phyloP scores from a whole-genome alignment of 2,113 vertebrate genomes.

The Nymphicus hollandicus region DNA sequence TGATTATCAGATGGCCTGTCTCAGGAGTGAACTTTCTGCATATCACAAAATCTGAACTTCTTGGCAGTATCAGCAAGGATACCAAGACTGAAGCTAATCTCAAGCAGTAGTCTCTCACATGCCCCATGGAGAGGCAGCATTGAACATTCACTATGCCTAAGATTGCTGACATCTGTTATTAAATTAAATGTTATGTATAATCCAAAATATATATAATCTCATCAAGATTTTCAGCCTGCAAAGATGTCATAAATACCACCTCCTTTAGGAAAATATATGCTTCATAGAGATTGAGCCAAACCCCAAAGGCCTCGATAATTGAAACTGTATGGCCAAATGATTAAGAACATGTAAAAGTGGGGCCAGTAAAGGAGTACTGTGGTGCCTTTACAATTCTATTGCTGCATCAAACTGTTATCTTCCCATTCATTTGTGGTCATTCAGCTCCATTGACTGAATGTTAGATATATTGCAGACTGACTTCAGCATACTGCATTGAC shows the following conservation, averaged over 20 bases:
- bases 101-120: background rate
- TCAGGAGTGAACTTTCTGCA: background rate
- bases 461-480: background rate
- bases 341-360: background rate
- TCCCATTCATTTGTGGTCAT: background rate
- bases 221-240: conserved; percentile 10
- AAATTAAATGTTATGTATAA: background rate
- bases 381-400: background rate
- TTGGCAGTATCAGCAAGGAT: background rate
- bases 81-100: background rate
- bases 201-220: background rate
- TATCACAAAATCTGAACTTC: background rate
- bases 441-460: background rate
- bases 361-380: background rate
- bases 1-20: background rate
- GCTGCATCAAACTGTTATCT: background rate
- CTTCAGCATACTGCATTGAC: background rate
- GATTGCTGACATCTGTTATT: background rate
- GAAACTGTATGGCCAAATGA: conserved; percentile 2
- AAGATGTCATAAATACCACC: background rate
- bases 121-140: background rate
- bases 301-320: background rate
- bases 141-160: background rate
- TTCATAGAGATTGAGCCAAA: conserved; percentile 14
- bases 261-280: background rate